phyloP scores from a whole-genome alignment of 2,888 invertebrate genomes.

The Dasysyrphus tricinctus region DNA sequence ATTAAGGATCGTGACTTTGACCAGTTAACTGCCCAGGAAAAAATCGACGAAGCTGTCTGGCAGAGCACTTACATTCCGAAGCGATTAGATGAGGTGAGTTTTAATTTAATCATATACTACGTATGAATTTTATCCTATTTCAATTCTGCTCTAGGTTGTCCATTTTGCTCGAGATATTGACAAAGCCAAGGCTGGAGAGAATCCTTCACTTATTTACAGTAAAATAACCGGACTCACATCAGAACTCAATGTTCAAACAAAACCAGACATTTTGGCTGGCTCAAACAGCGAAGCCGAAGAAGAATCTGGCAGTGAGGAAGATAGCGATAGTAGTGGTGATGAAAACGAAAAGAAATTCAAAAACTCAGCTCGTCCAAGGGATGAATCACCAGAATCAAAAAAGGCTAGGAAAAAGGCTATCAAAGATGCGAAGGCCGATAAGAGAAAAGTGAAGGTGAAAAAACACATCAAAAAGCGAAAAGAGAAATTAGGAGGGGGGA shows the following conservation, averaged over 20 bases:
- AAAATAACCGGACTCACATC: conserved; percentile 93
- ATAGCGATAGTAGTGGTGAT: conserved; percentile 77
- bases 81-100: conserved; percentile 91
- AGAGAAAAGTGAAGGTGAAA: conserved; percentile 93
- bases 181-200: conserved; percentile 90
- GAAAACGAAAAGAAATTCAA: conserved; percentile 85
- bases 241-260: conserved; percentile 89
- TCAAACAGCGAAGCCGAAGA: conserved; percentile 68
- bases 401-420: conserved; percentile 93
- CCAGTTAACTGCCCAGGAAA: conserved; percentile 89
- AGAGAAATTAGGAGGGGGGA: conserved; percentile 86
- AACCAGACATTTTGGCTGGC: conserved; percentile 86
- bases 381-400: conserved; percentile 92
- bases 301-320: conserved; percentile 55
- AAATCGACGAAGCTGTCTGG: conserved; percentile 96
- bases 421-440: conserved; percentile 94
- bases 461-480: conserved; percentile 97
- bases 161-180: conserved; percentile 94
- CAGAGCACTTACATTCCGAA: conserved; percentile 97
- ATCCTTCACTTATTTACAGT: conserved; percentile 91
- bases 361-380: conserved; percentile 88
- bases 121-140: neutral
- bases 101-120: no score
- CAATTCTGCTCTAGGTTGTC: conserved; percentile 86
- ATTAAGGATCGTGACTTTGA: conserved; percentile 87